Base-by-base conservation (phyloP, 2,888 invertebrate genomes). In the Hypomecis atomaria region DNA sequence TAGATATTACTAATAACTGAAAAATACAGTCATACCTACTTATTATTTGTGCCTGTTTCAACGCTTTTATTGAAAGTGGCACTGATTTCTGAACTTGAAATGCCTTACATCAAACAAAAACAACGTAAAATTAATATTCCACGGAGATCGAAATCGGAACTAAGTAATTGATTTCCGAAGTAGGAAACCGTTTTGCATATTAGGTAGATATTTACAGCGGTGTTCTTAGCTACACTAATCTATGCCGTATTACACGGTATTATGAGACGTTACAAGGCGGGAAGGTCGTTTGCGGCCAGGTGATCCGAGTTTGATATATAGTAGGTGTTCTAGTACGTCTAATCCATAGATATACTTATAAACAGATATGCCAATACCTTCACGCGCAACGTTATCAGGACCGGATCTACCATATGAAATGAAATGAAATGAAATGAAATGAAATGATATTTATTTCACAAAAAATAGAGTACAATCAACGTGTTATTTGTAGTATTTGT, bases 211-310 rank as follows among this genome's bases (percentile, higher is more conserved):
- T 47, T 47, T 33, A 49, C 36, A 40, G 40, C 40, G 8, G 42
- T 10, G 10, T 23, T 42, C 43, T 44, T 44, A 42, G 7, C 34
- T 33, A 38, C 36, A 42, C 48, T 33, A 44, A 38, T 62, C 33
- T 62, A 37, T 40, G 40, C 10, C 49, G 48, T 54, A 60, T 55
- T 55, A 33, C 48, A 10, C 37, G 36, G 61, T 11, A 13, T 37
- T 49, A 49, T 10, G 55, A 49, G 55, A 40, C 6, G 9, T 5
- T 37, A 47, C 34, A 10, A 33, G 37, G 47, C 33, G 44, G 44
- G 62, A 56, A 61, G 62, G 56, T 56, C 62, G 45, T 23, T 45
- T 8, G 55, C 52, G 45, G 43, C 48, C 34, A 52, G 59, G 43
- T 57, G 52, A 59, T 60, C 47, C 23, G 23, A 23, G 23, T 23